Evolutionary conservation across 2,797 vertebrate genomes (phyloP).

Genomic region (Galago senegalensis): DNA sequence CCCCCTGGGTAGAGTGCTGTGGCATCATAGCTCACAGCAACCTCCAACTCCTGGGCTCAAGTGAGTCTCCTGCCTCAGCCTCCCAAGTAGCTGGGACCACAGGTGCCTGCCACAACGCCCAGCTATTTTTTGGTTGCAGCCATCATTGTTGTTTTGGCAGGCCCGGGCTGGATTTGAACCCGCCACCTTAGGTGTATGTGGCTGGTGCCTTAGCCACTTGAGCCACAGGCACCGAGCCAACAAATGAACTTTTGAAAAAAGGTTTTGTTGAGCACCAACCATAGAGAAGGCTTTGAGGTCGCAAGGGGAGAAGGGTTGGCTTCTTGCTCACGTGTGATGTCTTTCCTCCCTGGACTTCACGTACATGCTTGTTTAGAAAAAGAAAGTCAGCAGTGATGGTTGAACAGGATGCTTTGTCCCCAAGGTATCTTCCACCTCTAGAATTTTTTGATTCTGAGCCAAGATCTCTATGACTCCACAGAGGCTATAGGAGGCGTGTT

Average conservation of each 20-base stretch:
- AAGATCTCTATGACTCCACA: not conserved
- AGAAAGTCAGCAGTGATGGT: not conserved
- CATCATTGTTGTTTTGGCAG: no score
- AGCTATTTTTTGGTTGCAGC: no score
- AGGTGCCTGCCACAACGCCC: no score
- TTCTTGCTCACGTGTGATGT: not conserved
- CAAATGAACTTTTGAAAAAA: not conserved
- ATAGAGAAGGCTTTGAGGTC: not conserved
- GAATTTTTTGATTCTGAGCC: slow-evolving; percentile 19
- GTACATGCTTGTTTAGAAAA: not conserved
- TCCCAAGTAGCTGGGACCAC: no score
- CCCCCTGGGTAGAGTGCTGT: no score
- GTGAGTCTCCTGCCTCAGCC: no score
- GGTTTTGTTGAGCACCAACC: not conserved
- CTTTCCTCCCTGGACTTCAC: not conserved
- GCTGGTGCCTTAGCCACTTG: no score
- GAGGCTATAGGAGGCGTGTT: not conserved
- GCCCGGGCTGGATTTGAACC: no score
- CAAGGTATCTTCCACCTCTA: not conserved
- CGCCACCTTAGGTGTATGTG: no score
- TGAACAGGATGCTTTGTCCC: not conserved
- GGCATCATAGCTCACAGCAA: no score
- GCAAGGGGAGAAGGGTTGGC: not conserved
- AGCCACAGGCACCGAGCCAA: not conserved
- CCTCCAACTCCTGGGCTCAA: no score